Evolutionary conservation across 2,113 vertebrate species (phyloP).

Genomic region (Eupsittula cactorum): DNA sequence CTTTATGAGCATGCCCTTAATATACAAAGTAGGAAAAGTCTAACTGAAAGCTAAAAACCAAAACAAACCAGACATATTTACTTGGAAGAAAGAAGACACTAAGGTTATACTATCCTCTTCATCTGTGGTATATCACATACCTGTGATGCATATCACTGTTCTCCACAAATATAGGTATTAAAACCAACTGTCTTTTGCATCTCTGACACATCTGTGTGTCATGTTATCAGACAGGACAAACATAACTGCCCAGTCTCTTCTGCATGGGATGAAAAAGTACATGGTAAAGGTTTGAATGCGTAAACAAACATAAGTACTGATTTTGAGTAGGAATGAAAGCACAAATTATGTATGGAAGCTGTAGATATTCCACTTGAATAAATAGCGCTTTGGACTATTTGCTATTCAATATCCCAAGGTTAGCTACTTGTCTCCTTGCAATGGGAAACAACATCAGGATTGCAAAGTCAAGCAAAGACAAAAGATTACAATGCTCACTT

Average conservation of each 20-base stretch:
- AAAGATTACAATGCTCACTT: not conserved
- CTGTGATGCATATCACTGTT: not conserved
- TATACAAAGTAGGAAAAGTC: not conserved
- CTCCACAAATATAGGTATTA: not conserved
- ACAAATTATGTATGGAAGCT: not conserved
- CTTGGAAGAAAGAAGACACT: not conserved
- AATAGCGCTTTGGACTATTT: not conserved
- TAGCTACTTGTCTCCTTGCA: not conserved
- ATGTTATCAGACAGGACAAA: not conserved
- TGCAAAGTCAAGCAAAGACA: not conserved
- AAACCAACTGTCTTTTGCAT: not conserved
- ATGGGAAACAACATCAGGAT: not conserved
- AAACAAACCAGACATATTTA: not conserved
- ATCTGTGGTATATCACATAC: not conserved
- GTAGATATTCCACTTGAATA: not conserved
- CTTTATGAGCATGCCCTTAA: not conserved
- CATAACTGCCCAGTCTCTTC: not conserved
- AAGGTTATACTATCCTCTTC: not conserved
- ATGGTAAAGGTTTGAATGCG: not conserved
- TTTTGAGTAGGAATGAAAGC: not conserved
- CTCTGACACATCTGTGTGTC: not conserved
- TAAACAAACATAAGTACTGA: not conserved
- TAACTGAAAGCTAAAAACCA: not conserved
- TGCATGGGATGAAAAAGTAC: not conserved
- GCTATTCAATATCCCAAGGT: not conserved